Evolutionary conservation across 2,797 vertebrate genomes (phyloP), one percentile per base, ranked within the genome.

Genomic region (Scleropages formosus): DNA sequence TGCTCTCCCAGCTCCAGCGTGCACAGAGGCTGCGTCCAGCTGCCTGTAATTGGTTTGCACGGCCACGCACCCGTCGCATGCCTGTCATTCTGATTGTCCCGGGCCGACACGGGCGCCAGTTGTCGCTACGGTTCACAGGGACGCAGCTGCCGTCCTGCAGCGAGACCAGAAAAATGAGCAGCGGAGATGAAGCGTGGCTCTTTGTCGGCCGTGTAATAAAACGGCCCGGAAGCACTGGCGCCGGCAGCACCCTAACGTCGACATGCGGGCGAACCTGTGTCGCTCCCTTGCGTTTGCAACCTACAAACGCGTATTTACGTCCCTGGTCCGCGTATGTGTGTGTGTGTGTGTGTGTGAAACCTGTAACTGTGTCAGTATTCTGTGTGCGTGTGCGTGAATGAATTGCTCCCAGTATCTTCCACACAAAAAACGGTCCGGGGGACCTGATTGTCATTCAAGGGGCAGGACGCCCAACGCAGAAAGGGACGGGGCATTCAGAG

Each of bases 61-160:
- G 49, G 46, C 26, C 24, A 12, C 65, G 27, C 47, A 63, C 20
- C 73, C 49, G 15, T 46, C 31, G 53, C 56, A 49, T 13, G 66
- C 44, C 58, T 70, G 66, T 49, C 68, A 61, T 64, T 22, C 75
- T 64, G 74, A 75, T 69, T 46, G 44, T 51, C 68, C 69, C 67
- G 51, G 67, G 47, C 24, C 15, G 31, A 60, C 22, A 9, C 26
- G 56, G 64, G 61, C 46, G 64, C 70, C 85, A 83, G 82, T 77
- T 88, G 85, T 80, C 22, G 20, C 47, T 53, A 39, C 22, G 53
- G 77, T 84, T 80, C 78, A 72, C 85, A 85, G 81, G 75, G 77
- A 77, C 75, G 77, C 88, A 86, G 85, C 86, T 89, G 87, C 79
- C 75, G 76, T 74, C 78, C 77, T 51, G 78, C 7, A 39, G 63